A percentile compares a stretch with the other conserved stretches of the same genome.
Conservation (phyloP, 1,140 invertebrate genomes). For the Procambarus clarkii region DNA sequence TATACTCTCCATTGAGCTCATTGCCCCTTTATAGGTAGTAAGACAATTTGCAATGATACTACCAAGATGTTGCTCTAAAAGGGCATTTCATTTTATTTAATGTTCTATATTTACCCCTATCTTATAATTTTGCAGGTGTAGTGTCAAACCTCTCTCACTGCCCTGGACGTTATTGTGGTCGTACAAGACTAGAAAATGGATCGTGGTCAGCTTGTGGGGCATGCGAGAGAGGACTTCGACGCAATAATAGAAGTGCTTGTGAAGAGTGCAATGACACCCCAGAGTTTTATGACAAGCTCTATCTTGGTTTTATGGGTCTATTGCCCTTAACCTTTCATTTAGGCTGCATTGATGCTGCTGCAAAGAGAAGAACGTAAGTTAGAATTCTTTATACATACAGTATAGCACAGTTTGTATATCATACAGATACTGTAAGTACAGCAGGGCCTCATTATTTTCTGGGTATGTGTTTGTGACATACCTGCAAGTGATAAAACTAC, state of each 20-base stretch:
- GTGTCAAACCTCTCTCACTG: slow-evolving; percentile 64
- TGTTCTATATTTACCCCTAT: no score
- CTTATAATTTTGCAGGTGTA: slow-evolving; percentile 56
- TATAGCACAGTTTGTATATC: no score
- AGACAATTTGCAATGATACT: no score
- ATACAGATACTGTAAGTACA: no score
- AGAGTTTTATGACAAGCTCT: slow-evolving; percentile 94
- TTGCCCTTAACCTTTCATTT: slow-evolving; percentile 91
- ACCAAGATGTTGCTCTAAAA: no score
- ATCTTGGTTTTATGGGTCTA: slow-evolving; percentile 94
- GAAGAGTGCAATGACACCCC: slow-evolving; percentile 85
- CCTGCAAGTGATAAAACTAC: no score
- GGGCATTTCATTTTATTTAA: no score
- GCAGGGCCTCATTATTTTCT: no score
- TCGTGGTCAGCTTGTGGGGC: slow-evolving; percentile 87
- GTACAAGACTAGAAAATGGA: slow-evolving; percentile 67
- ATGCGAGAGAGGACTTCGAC: slow-evolving; percentile 84
- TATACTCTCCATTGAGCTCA: no score
- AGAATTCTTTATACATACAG: no score
- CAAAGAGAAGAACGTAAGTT: slow-evolving; percentile 83
- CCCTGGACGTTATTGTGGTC: slow-evolving; percentile 73
- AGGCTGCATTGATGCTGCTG: slow-evolving; percentile 91
- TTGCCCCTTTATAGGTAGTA: no score
- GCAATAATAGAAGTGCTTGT: slow-evolving; percentile 83
- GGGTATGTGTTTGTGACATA: no score